Conservation (phyloP, 2,888 invertebrate genomes). For the Heliconius aoede region DNA sequence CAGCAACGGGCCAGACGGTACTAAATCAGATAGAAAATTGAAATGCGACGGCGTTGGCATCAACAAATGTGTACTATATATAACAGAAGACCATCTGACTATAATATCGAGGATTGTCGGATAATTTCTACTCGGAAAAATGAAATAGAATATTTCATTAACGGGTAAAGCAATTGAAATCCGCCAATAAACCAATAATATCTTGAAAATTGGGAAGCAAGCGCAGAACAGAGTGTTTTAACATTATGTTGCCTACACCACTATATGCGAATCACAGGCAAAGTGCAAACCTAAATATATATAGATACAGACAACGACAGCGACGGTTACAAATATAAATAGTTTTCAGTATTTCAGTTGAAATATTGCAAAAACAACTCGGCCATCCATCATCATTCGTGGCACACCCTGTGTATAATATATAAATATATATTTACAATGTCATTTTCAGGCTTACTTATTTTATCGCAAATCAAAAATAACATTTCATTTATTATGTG, state of each 20-base stretch:
- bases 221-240: neutral
- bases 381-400: neutral
- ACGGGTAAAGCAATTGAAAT: too few species aligned
- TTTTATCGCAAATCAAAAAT: neutral
- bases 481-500: neutral
- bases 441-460: neutral
- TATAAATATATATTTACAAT: neutral
- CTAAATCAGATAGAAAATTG: constrained; percentile 6
- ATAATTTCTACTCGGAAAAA: neutral
- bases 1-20: neutral
- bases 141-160: neutral
- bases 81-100: neutral
- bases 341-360: neutral
- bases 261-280: too few species aligned
- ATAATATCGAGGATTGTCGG: neutral
- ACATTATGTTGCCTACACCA: neutral
- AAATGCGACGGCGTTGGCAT: neutral
- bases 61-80: neutral
- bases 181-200: too few species aligned
- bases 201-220: neutral
- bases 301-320: too few species aligned
- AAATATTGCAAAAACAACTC: constrained; percentile 1
- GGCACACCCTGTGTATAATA: neutral
- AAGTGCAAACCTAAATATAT: too few species aligned
- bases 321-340: neutral